Evolutionary conservation across 1,140 invertebrate species (phyloP).

Genomic region (Pseudomyrmex sp.): DNA sequence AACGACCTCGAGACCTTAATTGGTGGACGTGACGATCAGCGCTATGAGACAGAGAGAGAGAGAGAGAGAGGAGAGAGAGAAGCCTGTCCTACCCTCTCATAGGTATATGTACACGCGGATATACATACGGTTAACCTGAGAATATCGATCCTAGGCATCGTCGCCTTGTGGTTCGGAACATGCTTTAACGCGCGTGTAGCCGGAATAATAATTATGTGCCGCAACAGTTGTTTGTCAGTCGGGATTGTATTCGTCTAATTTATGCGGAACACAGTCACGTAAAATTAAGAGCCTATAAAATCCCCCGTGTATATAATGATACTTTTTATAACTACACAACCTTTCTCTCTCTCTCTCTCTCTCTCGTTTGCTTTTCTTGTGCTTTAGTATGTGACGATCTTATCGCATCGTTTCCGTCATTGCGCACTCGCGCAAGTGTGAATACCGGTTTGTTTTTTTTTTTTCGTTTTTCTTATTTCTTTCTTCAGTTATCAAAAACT

Average conservation of each 20-base stretch:
- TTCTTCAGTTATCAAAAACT: too few species aligned
- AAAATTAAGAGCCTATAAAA: background rate
- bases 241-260: conserved; percentile 50
- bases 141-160: conserved; percentile 51
- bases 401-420: too few species aligned
- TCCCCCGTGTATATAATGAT: background rate
- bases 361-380: too few species aligned
- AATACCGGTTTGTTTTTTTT: background rate
- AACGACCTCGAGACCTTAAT: conserved; percentile 71
- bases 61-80: too few species aligned
- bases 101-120: background rate
- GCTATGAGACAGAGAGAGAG: background rate
- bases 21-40: conserved; percentile 70
- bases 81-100: background rate
- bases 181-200: conserved; percentile 30
- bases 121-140: conserved; percentile 50
- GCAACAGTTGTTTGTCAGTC: conserved; percentile 55
- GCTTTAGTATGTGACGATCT: too few species aligned
- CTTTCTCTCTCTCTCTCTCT: too few species aligned
- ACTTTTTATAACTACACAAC: background rate
- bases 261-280: conserved; percentile 19
- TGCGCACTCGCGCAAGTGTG: too few species aligned
- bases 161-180: conserved; percentile 38
- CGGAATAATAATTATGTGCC: conserved; percentile 57
- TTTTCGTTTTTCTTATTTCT: background rate